Conservation (phyloP, 2,113 vertebrate species). For the Passerina amoena region DNA sequence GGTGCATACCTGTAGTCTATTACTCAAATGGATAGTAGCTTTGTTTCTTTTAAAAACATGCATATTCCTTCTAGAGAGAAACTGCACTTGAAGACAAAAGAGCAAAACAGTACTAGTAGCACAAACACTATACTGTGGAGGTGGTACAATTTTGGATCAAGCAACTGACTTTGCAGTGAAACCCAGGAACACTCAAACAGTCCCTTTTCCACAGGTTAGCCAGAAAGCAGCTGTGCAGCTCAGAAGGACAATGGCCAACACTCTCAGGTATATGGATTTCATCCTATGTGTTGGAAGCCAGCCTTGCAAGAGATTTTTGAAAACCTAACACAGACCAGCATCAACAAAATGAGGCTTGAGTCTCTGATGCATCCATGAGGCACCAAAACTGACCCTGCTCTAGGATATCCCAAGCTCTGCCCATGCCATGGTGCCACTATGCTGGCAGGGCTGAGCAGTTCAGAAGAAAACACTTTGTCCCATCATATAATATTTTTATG, state of each 20-base stretch:
- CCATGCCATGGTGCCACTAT: background rate
- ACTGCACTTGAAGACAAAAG: background rate
- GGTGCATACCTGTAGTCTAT: background rate
- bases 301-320: background rate
- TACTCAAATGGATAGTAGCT: background rate
- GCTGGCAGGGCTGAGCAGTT: background rate
- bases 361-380: accelerated
- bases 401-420: background rate
- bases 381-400: background rate
- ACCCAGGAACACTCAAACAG: background rate
- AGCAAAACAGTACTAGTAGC: background rate
- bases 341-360: background rate
- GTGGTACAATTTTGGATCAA: background rate
- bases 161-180: background rate
- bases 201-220: background rate
- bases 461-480: background rate
- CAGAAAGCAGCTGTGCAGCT: background rate
- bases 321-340: background rate
- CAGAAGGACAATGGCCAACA: background rate
- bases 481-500: background rate
- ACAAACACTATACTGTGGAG: background rate
- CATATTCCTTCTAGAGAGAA: background rate
- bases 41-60: background rate
- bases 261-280: accelerated
- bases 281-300: background rate